Percentiles rank a stretch among this genome's conserved stretches.
These are phyloP conservation scores for Apis mellifera DNA, from an alignment of 1,140 invertebrate species.

Conservation along the genomic window DNA sequence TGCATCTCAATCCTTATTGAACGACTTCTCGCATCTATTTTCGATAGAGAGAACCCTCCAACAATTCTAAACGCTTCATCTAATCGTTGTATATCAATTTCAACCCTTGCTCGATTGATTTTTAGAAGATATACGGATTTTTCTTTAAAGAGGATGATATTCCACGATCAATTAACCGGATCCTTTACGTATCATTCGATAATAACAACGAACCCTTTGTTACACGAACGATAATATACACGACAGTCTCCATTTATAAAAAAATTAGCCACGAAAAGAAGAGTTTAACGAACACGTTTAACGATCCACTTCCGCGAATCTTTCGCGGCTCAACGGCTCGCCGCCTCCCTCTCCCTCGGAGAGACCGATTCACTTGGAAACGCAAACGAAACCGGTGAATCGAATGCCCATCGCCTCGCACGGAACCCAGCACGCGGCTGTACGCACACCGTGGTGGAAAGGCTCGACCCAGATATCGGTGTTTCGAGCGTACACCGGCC, in stretches of 20 bases:
- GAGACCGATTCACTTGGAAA: constrained; percentile 22
- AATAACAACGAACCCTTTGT: too few species aligned
- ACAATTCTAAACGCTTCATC: background rate
- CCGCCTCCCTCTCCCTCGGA: too few species aligned
- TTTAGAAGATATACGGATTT: too few species aligned
- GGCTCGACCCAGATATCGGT: constrained; percentile 79
- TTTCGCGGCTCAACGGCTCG: background rate
- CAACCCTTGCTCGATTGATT: too few species aligned
- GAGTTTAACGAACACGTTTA: background rate
- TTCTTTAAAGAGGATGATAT: too few species aligned
- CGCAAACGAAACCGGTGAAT: constrained; percentile 21
- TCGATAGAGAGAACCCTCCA: background rate
- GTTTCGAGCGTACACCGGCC: constrained; percentile 73
- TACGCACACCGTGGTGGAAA: constrained; percentile 62
- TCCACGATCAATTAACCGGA: too few species aligned
- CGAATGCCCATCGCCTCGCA: constrained; percentile 16
- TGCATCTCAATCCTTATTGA: background rate
- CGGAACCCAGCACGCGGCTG: background rate
- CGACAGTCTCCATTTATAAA: too few species aligned
- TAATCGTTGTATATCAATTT: too few species aligned
- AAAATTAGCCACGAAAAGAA: too few species aligned
- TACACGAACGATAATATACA: too few species aligned
- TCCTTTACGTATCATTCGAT: too few species aligned
- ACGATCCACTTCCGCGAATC: background rate
- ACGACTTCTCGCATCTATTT: background rate